Evolutionary conservation across 2,113 vertebrate genomes (phyloP).

Genomic region (Candoia aspera): DNA sequence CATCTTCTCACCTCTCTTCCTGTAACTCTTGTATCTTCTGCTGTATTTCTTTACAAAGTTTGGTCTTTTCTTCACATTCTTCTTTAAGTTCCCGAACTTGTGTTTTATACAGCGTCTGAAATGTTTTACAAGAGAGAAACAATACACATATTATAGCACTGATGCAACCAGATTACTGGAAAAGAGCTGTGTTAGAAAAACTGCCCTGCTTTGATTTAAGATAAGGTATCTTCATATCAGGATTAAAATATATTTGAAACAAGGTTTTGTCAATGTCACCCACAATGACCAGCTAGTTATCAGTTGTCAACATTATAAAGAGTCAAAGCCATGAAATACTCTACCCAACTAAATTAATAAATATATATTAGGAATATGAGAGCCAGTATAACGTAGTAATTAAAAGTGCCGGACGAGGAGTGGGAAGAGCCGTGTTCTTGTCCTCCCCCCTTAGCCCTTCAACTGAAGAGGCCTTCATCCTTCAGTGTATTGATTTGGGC

Average conservation of each 20-base stretch:
- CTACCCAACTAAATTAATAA: neutral
- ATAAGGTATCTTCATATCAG: neutral
- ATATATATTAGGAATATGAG: neutral
- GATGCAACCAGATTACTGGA: neutral
- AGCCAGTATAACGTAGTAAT: neutral
- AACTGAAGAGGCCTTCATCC: neutral
- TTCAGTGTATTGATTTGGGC: neutral
- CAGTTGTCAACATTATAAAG: neutral
- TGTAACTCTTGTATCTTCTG: slow-evolving; percentile 93
- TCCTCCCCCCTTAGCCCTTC: neutral
- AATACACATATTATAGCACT: neutral
- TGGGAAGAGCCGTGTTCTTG: neutral
- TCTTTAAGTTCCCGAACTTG: slow-evolving; percentile 98
- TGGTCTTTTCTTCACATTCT: slow-evolving; percentile 95
- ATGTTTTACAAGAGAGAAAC: slow-evolving; percentile 37
- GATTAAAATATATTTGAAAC: neutral
- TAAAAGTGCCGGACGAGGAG: neutral
- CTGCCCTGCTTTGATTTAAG: neutral
- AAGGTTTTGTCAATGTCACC: neutral
- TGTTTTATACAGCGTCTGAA: slow-evolving; percentile 96
- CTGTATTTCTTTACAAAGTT: slow-evolving; percentile 92
- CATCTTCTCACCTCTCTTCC: slow-evolving; percentile 86
- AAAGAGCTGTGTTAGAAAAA: neutral
- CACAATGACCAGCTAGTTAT: neutral
- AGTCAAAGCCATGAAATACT: neutral